Evolutionary conservation across 2,888 invertebrate species (phyloP).

Genomic region (Priocnemis perturbator): DNA sequence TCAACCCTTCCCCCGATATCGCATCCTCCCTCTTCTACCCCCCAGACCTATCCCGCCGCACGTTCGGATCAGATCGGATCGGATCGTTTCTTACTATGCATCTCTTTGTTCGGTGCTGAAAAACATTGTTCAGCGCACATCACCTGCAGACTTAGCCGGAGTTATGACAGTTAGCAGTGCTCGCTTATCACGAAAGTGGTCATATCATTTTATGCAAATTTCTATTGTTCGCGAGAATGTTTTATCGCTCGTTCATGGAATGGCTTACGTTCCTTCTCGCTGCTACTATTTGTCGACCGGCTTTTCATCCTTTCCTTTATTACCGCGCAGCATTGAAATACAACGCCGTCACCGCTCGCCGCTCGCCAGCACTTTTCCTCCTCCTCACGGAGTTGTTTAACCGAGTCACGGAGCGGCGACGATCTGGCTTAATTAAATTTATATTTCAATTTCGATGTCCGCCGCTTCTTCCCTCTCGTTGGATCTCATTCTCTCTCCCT

Average conservation of each 20-base stretch:
- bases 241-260: no score
- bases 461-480: background rate
- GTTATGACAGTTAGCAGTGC: no score
- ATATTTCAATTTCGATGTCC: conserved; percentile 58
- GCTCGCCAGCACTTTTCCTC: background rate
- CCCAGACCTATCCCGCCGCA: background rate
- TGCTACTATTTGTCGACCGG: no score
- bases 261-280: no score
- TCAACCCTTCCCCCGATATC: background rate
- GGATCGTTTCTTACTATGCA: no score
- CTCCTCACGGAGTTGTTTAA: conserved; percentile 25
- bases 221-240: no score
- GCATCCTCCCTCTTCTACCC: background rate
- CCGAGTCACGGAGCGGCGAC: conserved; percentile 31
- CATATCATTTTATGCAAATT: no score
- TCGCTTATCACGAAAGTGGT: no score
- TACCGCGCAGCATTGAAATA: background rate
- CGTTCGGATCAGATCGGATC: background rate
- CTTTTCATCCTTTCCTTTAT: background rate
- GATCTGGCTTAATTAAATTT: conserved; percentile 61
- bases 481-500: background rate
- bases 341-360: background rate
- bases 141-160: no score
- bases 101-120: no score
- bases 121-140: no score